Evolutionary conservation across 2,888 invertebrate species (phyloP).

Genomic region (Cephus nigrinus): DNA sequence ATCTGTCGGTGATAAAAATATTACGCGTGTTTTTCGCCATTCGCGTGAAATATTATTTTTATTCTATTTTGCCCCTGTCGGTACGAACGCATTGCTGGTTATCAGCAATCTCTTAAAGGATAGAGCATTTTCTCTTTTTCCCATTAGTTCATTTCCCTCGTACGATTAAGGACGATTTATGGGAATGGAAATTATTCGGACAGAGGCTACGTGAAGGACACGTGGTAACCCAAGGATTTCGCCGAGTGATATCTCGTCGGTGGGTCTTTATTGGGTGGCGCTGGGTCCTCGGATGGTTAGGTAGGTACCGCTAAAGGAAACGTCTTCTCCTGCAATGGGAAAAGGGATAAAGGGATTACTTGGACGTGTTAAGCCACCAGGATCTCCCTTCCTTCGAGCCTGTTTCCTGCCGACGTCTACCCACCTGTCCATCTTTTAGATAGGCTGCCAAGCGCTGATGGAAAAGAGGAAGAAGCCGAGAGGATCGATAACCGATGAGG

Average conservation of each 20-base stretch:
- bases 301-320: slow-evolving; percentile 29
- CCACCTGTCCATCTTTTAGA: slow-evolving; percentile 46
- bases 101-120: background rate
- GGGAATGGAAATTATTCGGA: background rate
- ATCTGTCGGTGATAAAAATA: background rate
- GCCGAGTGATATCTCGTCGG: slow-evolving; percentile 20
- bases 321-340: slow-evolving; percentile 49
- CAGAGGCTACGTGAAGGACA: slow-evolving; percentile 3
- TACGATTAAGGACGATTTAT: background rate
- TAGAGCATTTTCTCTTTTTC: background rate
- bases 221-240: slow-evolving; percentile 8
- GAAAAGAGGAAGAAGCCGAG: background rate
- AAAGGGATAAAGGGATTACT: slow-evolving; percentile 61
- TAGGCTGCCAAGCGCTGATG: slow-evolving; percentile 11
- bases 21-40: background rate
- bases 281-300: background rate
- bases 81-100: background rate
- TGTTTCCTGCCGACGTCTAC: slow-evolving; percentile 39
- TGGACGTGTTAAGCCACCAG: slow-evolving; percentile 59
- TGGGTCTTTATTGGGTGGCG: background rate
- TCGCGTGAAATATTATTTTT: background rate
- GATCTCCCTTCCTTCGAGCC: slow-evolving; percentile 44
- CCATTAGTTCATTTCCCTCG: background rate
- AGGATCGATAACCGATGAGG: background rate
- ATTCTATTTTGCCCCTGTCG: background rate